Conservation (phyloP, 2,113 vertebrate species). For the Orycteropus afer region DNA sequence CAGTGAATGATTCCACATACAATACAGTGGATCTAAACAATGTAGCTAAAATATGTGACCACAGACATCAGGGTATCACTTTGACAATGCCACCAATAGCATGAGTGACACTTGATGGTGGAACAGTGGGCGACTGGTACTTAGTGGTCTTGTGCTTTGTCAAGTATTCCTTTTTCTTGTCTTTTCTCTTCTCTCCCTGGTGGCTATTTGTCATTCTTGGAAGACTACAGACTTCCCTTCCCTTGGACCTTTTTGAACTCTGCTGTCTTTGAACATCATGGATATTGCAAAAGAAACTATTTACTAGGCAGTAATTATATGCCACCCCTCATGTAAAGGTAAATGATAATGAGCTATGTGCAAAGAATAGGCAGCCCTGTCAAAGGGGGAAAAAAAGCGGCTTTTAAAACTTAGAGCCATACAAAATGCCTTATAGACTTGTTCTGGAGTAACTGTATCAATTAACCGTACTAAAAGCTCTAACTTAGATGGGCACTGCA, state of each 20-base stretch:
- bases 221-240: constrained; percentile 84
- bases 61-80: constrained; percentile 63
- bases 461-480: constrained; percentile 89
- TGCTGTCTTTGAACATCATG: constrained; percentile 82
- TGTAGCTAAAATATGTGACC: constrained; percentile 38
- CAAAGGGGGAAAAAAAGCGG: constrained; percentile 70
- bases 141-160: constrained; percentile 76
- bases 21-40: constrained; percentile 41
- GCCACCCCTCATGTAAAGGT: constrained; percentile 85
- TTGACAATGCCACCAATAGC: constrained; percentile 60
- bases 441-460: constrained; percentile 89
- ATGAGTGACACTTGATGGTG: constrained; percentile 80
- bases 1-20: constrained; percentile 53
- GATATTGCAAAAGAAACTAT: constrained; percentile 82
- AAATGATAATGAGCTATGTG: constrained; percentile 82
- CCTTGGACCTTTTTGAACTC: constrained; percentile 87
- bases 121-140: constrained; percentile 64
- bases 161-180: constrained; percentile 69
- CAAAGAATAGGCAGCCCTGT: constrained; percentile 80
- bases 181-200: constrained; percentile 71
- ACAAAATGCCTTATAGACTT: constrained; percentile 87
- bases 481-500: constrained; percentile 84
- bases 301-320: constrained; percentile 86
- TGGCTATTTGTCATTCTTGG: constrained; percentile 83
- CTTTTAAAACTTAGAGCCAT: constrained; percentile 83